phyloP scores from a whole-genome alignment of 37 sponge, comb jelly and placozoan species.

The Halichondria panicea region DNA sequence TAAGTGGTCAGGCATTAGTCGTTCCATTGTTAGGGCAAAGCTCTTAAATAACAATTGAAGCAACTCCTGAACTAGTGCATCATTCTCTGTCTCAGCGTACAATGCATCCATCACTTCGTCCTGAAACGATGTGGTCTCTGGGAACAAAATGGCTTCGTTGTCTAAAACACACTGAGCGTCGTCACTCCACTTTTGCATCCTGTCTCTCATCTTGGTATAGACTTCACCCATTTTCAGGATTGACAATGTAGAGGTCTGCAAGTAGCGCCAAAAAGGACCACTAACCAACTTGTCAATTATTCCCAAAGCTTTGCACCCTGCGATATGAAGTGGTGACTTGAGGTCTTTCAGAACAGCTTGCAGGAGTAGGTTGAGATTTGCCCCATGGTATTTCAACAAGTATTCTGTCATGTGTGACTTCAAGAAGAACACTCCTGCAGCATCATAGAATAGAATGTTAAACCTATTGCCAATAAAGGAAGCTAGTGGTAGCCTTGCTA shows the following conservation, averaged over 20 bases:
- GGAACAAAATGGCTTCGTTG: not conserved
- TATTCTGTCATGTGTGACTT: slow-evolving; percentile 4
- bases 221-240: slow-evolving; percentile 16
- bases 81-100: not conserved
- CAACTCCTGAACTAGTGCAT: slow-evolving; percentile 11
- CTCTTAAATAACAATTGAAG: slow-evolving; percentile 27
- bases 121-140: not conserved
- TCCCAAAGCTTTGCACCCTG: slow-evolving; percentile 47
- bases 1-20: slow-evolving; percentile 31
- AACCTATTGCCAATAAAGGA: slow-evolving; percentile 44
- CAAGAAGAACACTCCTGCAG: slow-evolving; percentile 39
- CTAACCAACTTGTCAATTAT: slow-evolving; percentile 38
- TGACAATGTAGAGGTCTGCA: slow-evolving; percentile 1
- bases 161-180: slow-evolving; percentile 7
- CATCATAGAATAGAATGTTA: slow-evolving; percentile 58
- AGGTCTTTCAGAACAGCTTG: slow-evolving; percentile 28
- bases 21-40: slow-evolving; percentile 33
- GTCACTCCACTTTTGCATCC: slow-evolving; percentile 30
- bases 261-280: slow-evolving; percentile 47
- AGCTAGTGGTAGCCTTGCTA: slow-evolving; percentile 38
- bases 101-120: slow-evolving; percentile 1
- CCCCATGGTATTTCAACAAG: slow-evolving; percentile 5
- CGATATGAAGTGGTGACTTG: slow-evolving; percentile 11
- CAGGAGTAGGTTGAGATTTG: slow-evolving; percentile 12
- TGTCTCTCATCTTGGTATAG: slow-evolving; percentile 33